A percentile compares a stretch with the other conserved stretches of the same genome.
phyloP scores from a whole-genome alignment of 2,797 vertebrate genomes.

The Manis javanica region DNA sequence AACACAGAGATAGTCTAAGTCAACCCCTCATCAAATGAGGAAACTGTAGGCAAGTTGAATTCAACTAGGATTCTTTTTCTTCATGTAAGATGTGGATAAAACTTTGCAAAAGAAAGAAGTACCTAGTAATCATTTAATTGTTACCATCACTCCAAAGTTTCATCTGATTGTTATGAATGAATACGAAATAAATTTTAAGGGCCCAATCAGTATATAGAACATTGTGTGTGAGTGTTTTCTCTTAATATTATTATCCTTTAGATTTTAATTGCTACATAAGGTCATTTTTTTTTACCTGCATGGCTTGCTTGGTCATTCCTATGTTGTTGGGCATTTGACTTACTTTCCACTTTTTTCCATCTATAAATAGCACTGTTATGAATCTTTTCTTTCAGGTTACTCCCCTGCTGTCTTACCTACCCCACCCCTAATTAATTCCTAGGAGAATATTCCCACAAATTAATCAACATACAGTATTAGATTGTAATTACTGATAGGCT shows the following conservation, averaged over 20 bases:
- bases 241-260: conserved; percentile 3
- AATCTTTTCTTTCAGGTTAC: conserved; percentile 48
- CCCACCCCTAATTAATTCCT: conserved; percentile 10
- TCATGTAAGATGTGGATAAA: neutral
- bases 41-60: conserved; percentile 27
- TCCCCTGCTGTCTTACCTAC: neutral
- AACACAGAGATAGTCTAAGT: neutral
- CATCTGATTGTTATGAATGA: conserved; percentile 23
- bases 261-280: neutral
- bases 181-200: conserved; percentile 34
- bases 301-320: conserved; percentile 6
- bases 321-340: neutral
- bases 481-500: conserved; percentile 54
- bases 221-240: neutral
- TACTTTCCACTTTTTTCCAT: conserved; percentile 41
- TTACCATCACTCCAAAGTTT: neutral
- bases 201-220: neutral
- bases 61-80: conserved; percentile 36
- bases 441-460: conserved; percentile 22
- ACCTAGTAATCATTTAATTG: conserved; percentile 33
- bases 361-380: conserved; percentile 19
- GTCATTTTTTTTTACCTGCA: conserved; percentile 20
- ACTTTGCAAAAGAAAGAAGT: conserved; percentile 38
- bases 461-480: conserved; percentile 19
- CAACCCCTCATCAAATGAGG: conserved; percentile 12